phyloP scores from a whole-genome alignment of 2,113 vertebrate genomes.

The human region DNA sequence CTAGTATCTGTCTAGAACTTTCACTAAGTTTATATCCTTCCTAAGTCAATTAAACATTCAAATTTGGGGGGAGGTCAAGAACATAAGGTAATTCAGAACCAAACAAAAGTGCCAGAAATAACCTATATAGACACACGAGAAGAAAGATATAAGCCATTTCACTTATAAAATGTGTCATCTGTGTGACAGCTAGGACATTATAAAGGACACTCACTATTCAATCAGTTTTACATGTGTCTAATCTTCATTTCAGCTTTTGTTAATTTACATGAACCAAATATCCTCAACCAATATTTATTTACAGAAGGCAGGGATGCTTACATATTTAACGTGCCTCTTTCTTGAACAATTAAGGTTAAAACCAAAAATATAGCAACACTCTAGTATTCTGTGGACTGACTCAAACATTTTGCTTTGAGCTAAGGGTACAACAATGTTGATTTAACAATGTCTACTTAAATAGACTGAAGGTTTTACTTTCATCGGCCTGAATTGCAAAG shows the following conservation, averaged over 20 bases:
- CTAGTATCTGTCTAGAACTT: background rate
- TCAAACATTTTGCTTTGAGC: background rate
- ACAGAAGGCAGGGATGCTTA: background rate
- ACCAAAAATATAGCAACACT: background rate
- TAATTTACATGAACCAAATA: background rate
- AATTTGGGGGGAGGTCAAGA: background rate
- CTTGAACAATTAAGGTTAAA: background rate
- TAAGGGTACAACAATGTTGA: background rate
- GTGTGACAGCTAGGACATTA: background rate
- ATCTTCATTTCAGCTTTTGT: background rate
- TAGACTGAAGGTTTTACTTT: background rate
- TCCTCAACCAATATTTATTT: background rate
- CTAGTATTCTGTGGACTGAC: background rate
- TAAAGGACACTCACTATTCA: background rate
- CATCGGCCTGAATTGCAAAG: background rate
- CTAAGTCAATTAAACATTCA: background rate
- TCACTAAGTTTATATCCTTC: background rate
- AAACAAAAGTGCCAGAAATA: conserved; percentile 12
- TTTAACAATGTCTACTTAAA: conserved; percentile 18
- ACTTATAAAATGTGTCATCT: background rate
- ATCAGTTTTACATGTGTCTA: background rate
- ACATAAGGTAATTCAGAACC: background rate
- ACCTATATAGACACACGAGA: background rate
- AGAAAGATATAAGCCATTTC: background rate
- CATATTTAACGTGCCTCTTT: background rate